A percentile compares a stretch with the other conserved stretches of the same genome.
Conservation (phyloP, 1,140 invertebrate species). For the Colletes gigas region DNA sequence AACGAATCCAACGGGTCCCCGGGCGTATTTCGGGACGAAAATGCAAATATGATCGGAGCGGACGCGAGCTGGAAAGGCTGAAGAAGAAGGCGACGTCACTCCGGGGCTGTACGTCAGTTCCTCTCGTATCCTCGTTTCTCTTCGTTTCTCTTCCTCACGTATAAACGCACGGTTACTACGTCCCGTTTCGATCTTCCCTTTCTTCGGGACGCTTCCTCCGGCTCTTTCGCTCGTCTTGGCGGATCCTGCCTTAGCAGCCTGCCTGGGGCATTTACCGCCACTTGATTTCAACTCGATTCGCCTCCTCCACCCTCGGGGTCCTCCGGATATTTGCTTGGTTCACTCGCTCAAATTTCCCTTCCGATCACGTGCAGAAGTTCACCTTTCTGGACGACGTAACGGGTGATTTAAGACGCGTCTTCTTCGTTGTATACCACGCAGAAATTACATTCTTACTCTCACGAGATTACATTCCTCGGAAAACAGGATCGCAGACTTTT, state of each 20-base stretch:
- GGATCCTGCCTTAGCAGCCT: conserved; percentile 55
- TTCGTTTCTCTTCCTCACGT: conserved; percentile 16
- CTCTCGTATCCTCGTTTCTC: conserved; percentile 7
- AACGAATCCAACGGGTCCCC: conserved; percentile 65
- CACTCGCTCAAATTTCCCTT: conserved; percentile 65
- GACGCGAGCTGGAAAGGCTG: conserved; percentile 48
- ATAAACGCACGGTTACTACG: conserved; percentile 1
- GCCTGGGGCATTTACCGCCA: conserved; percentile 73
- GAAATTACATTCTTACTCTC: too few species aligned
- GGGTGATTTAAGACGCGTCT: neutral
- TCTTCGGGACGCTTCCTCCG: conserved; percentile 17
- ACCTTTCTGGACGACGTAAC: neutral
- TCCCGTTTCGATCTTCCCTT: conserved; percentile 26
- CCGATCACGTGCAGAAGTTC: conserved; percentile 38
- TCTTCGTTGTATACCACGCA: too few species aligned
- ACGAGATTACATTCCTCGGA: too few species aligned
- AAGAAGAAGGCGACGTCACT: conserved; percentile 55
- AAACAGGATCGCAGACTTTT: too few species aligned
- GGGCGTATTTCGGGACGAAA: conserved; percentile 70
- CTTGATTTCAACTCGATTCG: conserved; percentile 76
- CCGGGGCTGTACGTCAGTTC: conserved; percentile 33
- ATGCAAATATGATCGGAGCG: conserved; percentile 71
- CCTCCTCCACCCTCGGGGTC: conserved; percentile 53
- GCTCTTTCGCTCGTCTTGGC: conserved; percentile 44
- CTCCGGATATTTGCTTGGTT: conserved; percentile 76